phyloP scores from a whole-genome alignment of 2,113 vertebrate genomes.

The Centropus bengalensis region DNA sequence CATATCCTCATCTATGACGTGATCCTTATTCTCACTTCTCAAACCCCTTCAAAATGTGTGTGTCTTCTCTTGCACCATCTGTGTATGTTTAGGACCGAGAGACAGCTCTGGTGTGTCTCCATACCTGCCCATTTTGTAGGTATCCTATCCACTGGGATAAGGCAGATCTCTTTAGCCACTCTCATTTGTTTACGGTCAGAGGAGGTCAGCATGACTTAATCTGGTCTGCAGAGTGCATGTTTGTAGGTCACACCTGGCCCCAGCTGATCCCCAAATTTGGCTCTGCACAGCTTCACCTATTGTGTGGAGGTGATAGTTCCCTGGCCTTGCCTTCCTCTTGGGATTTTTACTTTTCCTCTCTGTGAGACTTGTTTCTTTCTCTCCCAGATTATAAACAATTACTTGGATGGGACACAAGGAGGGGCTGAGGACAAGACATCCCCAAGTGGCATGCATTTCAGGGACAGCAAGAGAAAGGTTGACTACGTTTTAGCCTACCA shows the following conservation, averaged over 20 bases:
- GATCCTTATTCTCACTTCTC: not conserved
- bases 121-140: rapidly evolving
- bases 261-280: not conserved
- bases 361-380: not conserved
- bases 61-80: not conserved
- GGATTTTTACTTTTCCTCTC: not conserved
- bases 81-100: rapidly evolving
- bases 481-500: conserved; percentile 94
- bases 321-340: rapidly evolving
- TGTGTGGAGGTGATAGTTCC: rapidly evolving
- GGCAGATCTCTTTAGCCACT: not conserved
- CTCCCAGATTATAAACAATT: conserved; percentile 82
- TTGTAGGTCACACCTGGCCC: not conserved
- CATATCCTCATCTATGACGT: not conserved
- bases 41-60: not conserved
- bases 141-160: not conserved
- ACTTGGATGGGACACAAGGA: conserved; percentile 56
- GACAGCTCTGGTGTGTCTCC: rapidly evolving
- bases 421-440: not conserved
- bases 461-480: conserved; percentile 89
- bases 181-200: not conserved
- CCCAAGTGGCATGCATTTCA: conserved; percentile 81
- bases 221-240: not conserved
- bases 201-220: not conserved
- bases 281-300: rapidly evolving